Conservation (phyloP, 2,888 invertebrate genomes). For the Mystacides longicornis region DNA sequence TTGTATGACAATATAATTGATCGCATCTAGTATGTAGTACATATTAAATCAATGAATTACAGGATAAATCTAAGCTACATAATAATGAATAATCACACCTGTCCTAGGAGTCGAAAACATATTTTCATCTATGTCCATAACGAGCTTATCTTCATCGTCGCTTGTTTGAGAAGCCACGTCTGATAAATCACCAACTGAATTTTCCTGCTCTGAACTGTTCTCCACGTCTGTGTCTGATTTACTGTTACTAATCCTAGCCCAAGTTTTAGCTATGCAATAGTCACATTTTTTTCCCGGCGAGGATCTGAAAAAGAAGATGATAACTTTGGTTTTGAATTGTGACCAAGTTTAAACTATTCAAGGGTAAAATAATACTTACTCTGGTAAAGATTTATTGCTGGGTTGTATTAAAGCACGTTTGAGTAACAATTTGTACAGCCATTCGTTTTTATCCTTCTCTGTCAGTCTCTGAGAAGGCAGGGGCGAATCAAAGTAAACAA, state of each 20-base stretch:
- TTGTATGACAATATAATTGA: no score
- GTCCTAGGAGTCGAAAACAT: not conserved
- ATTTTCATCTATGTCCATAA: constrained; percentile 6
- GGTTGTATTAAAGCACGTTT: constrained; percentile 10
- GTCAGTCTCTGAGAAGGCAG: constrained; percentile 15
- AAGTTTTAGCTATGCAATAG: not conserved
- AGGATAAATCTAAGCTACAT: not conserved
- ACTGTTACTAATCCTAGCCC: not conserved
- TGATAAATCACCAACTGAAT: not conserved
- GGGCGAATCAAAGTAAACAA: constrained; percentile 19
- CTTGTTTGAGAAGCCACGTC: not conserved
- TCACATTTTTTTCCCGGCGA: not conserved
- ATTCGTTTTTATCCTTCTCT: constrained; percentile 10
- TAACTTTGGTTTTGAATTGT: no score
- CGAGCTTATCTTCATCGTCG: constrained; percentile 13
- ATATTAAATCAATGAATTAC: not conserved
- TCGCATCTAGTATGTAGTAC: not conserved
- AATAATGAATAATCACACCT: not conserved
- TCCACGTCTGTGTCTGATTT: not conserved
- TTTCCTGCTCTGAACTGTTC: not conserved
- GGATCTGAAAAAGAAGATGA: not conserved
- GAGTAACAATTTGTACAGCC: constrained; percentile 16
- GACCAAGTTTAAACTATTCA: no score
- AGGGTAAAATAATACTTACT: no score
- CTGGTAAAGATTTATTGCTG: no score